A percentile compares a stretch with the other conserved stretches of the same genome.
These are phyloP conservation scores for Oryzias sinensis DNA, from an alignment of 2,797 vertebrate species.

Conservation along the genomic window DNA sequence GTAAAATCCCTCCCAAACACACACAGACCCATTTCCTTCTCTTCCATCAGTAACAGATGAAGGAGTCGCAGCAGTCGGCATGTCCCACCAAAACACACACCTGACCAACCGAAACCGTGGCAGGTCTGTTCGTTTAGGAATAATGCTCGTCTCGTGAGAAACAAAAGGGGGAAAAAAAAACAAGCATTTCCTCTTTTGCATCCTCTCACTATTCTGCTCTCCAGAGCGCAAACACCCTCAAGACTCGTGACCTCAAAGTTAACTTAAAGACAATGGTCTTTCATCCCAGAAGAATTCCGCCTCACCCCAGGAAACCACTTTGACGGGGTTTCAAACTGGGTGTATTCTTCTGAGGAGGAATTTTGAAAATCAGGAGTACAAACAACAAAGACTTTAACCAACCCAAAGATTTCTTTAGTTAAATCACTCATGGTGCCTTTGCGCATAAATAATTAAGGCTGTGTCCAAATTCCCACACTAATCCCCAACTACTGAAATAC, in stretches of 20 bases:
- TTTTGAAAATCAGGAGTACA: too few species aligned
- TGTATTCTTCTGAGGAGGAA: not conserved
- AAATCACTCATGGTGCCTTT: too few species aligned
- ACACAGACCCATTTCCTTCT: constrained; percentile 3
- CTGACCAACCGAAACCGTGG: constrained; percentile 25
- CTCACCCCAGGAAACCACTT: constrained; percentile 19
- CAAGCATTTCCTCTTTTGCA: constrained; percentile 55
- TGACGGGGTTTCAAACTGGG: constrained; percentile 9
- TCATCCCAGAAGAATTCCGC: constrained; percentile 25
- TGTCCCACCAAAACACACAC: constrained; percentile 42
- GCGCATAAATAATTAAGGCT: too few species aligned
- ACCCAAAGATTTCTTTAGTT: too few species aligned
- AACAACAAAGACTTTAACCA: too few species aligned
- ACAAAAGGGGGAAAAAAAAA: constrained; percentile 40
- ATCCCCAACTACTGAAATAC: too few species aligned
- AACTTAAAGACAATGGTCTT: constrained; percentile 59
- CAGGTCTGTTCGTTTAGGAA: constrained; percentile 8
- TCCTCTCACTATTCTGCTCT: constrained; percentile 44
- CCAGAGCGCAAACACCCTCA: constrained; percentile 41
- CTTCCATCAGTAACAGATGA: constrained; percentile 46
- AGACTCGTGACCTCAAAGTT: constrained; percentile 40
- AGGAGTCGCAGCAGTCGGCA: constrained; percentile 34
- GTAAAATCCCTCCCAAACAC: constrained; percentile 23
- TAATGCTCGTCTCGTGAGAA: not conserved
- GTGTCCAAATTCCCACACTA: too few species aligned